These are phyloP conservation scores for Ctena decussata DNA, from an alignment of 2,888 invertebrate genomes.

Conservation along the genomic window DNA sequence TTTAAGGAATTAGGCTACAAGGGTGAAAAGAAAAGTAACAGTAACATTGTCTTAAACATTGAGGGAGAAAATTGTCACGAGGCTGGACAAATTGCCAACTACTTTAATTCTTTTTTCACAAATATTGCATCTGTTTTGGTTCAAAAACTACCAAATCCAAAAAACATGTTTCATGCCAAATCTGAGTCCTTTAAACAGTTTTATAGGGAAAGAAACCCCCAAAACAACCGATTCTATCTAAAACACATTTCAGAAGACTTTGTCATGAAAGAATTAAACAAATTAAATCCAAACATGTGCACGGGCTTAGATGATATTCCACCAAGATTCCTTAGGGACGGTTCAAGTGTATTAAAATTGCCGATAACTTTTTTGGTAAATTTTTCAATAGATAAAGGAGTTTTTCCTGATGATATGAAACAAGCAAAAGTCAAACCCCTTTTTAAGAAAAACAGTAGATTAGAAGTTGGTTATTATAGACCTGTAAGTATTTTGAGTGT, in stretches of 20 bases:
- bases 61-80: neutral
- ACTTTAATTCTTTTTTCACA: neutral
- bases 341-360: conserved; percentile 27
- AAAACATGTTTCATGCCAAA: neutral
- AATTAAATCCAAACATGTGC: conserved; percentile 43
- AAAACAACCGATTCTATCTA: neutral
- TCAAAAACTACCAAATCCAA: neutral
- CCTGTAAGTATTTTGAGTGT: conserved; percentile 54
- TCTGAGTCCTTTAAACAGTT: neutral
- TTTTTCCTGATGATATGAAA: conserved; percentile 51
- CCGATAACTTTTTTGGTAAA: conserved; percentile 51
- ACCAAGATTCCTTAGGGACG: conserved; percentile 51
- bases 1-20: neutral
- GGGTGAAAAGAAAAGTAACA: neutral
- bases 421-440: conserved; percentile 43
- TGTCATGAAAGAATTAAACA: conserved; percentile 36
- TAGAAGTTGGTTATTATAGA: too few relatives aligned
- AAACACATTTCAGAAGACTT: conserved; percentile 3
- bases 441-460: conserved; percentile 44
- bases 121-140: neutral
- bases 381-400: conserved; percentile 36
- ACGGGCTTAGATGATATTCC: conserved; percentile 54
- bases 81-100: neutral
- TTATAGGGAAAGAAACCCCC: conserved; percentile 24
- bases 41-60: neutral